Evolutionary conservation across 2,113 vertebrate genomes (phyloP), one percentile per base, ranked within the genome.

Genomic region (Macrotis lagotis): DNA sequence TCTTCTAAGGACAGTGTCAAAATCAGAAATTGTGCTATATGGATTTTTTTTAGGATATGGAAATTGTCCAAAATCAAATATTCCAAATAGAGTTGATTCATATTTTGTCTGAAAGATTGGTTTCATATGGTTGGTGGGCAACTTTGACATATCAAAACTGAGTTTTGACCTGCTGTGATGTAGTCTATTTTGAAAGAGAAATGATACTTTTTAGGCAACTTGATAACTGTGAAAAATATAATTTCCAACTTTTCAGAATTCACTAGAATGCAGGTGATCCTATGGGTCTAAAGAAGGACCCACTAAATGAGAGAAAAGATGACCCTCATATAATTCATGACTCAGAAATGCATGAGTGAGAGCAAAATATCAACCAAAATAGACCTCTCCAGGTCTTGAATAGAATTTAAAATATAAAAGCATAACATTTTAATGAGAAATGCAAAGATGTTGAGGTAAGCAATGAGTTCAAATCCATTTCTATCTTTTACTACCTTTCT

Each of bases 221-320:
- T 50, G 66, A 24, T 51, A 19, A 2, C 91, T 16, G 0, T 90
- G 50, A 93, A 91, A 91, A 83, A 91, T 25, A 28, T 93, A 53
- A 51, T 48, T 89, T 96, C 0, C 83, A 88, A 49, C 83, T 91
- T 95, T 96, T 90, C 9, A 28, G 47, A 31, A 51, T 22, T 91
- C 52, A 48, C 51, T 89, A 92, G 53, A 47, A 47, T 74, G 89
- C 26, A 19, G 89, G 10, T 66, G 90, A 90, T 89, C 48, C 37
- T 10, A 90, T 88, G 37, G 24, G 3, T 50, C 91, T 10, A 59
- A 8, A n/a, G 12, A 48, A 37, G 92, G 8, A 3, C 16, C 66
- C 10, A 94, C 25, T 59, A 92, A 93, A 52, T 93, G 8, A 19
- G 90, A 93, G 48, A 44, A 51, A 91, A 51, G n/a, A 37, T 26